A percentile compares a stretch with the other conserved stretches of the same genome.
phyloP scores from a whole-genome alignment of 2,113 vertebrate species.

The Onychostruthus taczanowskii region DNA sequence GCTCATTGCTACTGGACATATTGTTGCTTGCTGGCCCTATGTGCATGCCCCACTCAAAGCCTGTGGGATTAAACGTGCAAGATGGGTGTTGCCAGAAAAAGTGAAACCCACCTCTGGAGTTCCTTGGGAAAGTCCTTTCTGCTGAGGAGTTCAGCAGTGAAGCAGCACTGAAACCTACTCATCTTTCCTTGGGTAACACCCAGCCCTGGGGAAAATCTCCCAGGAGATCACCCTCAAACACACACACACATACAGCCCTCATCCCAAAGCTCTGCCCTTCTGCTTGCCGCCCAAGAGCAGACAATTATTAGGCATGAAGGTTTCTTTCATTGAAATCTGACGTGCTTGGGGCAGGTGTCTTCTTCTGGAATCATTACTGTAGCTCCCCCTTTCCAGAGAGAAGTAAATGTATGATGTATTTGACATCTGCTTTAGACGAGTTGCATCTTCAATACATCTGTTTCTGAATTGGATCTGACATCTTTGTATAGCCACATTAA shows the following conservation, averaged over 20 bases:
- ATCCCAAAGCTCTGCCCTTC: slow-evolving; percentile 25
- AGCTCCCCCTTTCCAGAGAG: not conserved
- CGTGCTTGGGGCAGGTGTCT: not conserved
- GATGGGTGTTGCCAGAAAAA: not conserved
- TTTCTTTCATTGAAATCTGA: not conserved
- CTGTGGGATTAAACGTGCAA: accelerated
- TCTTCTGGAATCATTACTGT: not conserved
- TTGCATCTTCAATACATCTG: not conserved
- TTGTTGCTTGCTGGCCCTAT: not conserved
- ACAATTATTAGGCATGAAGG: not conserved
- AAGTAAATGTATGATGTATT: not conserved
- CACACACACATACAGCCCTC: not conserved
- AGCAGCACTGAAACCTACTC: slow-evolving; percentile 18
- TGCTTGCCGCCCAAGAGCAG: not conserved
- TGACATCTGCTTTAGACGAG: not conserved
- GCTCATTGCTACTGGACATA: not conserved
- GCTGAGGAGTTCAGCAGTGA: not conserved
- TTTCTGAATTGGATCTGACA: not conserved
- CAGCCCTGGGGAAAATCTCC: slow-evolving; percentile 44
- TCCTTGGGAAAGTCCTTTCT: not conserved
- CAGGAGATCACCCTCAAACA: slow-evolving; percentile 39
- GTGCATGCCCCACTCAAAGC: not conserved
- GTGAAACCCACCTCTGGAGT: slow-evolving; percentile 11
- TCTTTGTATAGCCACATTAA: not conserved
- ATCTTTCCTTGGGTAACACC: slow-evolving; percentile 36